Base-by-base conservation (phyloP, 2,113 vertebrate genomes). In the Gila orcuttii region DNA sequence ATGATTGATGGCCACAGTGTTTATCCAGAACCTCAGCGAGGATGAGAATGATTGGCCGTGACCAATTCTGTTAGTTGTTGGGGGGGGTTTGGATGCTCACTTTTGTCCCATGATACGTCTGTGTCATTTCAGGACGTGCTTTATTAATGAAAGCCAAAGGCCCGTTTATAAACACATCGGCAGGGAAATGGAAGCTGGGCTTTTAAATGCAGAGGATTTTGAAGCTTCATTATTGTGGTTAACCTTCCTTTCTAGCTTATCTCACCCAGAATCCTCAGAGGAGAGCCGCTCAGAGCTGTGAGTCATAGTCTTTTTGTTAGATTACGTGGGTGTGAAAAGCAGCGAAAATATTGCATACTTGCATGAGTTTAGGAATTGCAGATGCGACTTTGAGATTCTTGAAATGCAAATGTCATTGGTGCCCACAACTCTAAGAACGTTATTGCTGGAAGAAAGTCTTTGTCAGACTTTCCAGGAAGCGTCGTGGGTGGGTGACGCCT, bases 31-130 rank as follows among this genome's bases (percentile, higher is more conserved):
- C 45, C 76, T 57, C 50, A 25, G 45, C 55, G 12, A 85, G 66
- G 59, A 84, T 62, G 83, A 75, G 73, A 76, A 85, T 83, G 85
- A 87, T 89, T 85, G 88, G n/a, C 83, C 45, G 50, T 89, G 88
- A 87, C 88, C 88, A 83, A 87, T 85, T 87, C 77, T 75, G 55
- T 82, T 85, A 78, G 85, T 87, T 39, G 79, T 89, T 78, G 25
- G 5, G 69, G 39, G 59, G 71, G 47, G 50, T 55, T 80, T 45
- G 10, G 59, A 47, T 60, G 39, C 42, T 62, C 31, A 3, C 66
- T 79, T 78, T 82, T 74, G 73, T 82, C 78, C 81, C 39, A 9
- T 85, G 71, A 86, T 59, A 39, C 52, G 33, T 71, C n/a, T 17
- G 57, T 85, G 68, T 79, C 66, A 52, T 62, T 77, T 66, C 50